Percentiles rank a stretch among this genome's conserved stretches.
Conservation (phyloP, 2,113 vertebrate species). For the Urocitellus parryii region DNA sequence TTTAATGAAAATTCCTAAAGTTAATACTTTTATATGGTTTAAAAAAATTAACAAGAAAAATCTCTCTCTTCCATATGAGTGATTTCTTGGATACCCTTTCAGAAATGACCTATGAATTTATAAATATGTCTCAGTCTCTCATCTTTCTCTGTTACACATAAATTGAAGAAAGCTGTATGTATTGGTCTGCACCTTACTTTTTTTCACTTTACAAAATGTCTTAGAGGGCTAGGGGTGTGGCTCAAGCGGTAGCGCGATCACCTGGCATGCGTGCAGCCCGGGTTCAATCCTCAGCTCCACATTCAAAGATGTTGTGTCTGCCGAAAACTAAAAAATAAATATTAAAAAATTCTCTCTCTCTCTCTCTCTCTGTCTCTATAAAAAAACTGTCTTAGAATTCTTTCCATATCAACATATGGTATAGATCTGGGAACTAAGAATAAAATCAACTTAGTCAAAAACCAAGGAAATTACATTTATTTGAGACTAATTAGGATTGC, state of each 20-base stretch:
- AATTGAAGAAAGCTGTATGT: not conserved
- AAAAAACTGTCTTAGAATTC: conserved; percentile 17
- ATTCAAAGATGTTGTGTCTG: too few relatives aligned
- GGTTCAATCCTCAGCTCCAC: too few relatives aligned
- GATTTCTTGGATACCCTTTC: not conserved
- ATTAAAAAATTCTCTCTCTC: too few relatives aligned
- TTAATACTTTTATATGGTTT: not conserved
- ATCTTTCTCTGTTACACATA: not conserved
- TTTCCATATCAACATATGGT: not conserved
- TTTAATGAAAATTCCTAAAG: conserved; percentile 32
- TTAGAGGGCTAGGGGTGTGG: not conserved
- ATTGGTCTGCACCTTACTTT: not conserved
- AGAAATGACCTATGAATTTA: not conserved
- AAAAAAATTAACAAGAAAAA: not conserved
- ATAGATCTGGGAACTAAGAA: not conserved
- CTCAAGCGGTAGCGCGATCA: too few relatives aligned
- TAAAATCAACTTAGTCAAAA: not conserved
- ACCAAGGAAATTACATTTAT: not conserved
- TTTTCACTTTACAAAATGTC: conserved; percentile 10
- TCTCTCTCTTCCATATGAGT: not conserved
- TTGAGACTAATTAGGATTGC: not conserved
- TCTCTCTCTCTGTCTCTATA: too few relatives aligned
- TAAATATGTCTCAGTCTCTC: not conserved
- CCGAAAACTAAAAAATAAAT: too few relatives aligned
- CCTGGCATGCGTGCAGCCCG: too few relatives aligned